phyloP scores from a whole-genome alignment of 2,113 vertebrate genomes.

The Rissa tridactyla region DNA sequence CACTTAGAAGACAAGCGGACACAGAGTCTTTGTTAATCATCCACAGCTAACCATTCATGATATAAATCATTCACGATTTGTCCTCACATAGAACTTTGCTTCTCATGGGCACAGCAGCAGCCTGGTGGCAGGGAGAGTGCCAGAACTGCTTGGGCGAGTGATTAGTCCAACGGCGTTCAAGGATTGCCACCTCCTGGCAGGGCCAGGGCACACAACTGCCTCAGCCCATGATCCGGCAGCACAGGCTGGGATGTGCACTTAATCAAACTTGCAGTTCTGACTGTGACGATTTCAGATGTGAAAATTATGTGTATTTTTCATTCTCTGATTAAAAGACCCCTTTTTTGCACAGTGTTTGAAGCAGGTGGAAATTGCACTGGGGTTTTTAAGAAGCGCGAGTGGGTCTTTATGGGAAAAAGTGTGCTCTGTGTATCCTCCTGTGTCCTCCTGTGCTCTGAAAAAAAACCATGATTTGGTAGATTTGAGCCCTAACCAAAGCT shows the following conservation, averaged over 20 bases:
- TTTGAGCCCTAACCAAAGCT: not conserved
- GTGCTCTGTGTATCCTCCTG: not conserved
- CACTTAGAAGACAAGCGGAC: not conserved
- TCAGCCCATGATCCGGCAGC: accelerated
- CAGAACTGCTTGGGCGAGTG: not conserved
- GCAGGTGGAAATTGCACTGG: accelerated
- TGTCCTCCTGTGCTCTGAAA: not conserved
- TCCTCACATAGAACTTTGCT: not conserved
- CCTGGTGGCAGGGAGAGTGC: accelerated
- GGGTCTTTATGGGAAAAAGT: not conserved
- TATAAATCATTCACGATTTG: not conserved
- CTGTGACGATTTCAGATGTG: not conserved
- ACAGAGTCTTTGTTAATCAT: not conserved
- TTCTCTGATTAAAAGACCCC: not conserved
- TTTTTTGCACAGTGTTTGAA: not conserved
- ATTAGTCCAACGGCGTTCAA: accelerated
- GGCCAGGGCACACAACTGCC: not conserved
- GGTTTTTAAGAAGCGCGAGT: not conserved
- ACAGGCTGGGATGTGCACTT: accelerated
- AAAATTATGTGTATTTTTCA: not conserved
- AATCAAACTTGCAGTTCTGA: not conserved
- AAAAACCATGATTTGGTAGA: not conserved
- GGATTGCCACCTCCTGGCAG: not conserved
- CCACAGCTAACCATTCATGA: not conserved
- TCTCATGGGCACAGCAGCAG: not conserved